Base-by-base conservation (phyloP, 2,888 invertebrate genomes). In the Artemia sinica region DNA sequence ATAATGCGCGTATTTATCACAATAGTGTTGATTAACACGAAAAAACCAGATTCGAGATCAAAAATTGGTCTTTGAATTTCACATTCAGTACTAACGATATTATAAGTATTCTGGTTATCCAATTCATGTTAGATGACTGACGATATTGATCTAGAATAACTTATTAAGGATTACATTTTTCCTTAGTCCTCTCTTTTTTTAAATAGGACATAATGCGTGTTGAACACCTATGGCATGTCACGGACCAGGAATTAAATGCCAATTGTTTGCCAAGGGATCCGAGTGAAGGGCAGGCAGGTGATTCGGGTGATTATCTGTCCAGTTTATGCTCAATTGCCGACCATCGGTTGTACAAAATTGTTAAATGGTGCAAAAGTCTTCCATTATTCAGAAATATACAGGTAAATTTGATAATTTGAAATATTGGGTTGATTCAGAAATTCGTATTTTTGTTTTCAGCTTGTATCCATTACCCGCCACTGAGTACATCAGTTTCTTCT, bases 301-400 rank as follows among this genome's bases (percentile, higher is more conserved):
- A 86, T 68, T 86, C 86, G 79, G 88, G 89, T 0, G 90, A 91
- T 80, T 86, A 89, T 78, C 83, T 92, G 68, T 89, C 90, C 2
- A 91, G 90, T 79, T 82, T 93, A 75, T 92, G 92, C 81, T 89
- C 90, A 77, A 92, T 93, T 71, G 95, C 95, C 66, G 96, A 96
- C 79, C 91, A 94, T 78, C 83, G 95, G 67, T 84, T 96, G 18
- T 96, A 95, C 78, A 93, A 95, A 81, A 93, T 96, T 74, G 96
- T 96, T 72, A 93, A 95, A 77, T 96, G 96, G 96, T 95, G 96
- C 81, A 91, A 96, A 78, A 94, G 93, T 78, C 80, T 96, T 77
- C 95, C 96, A 14, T 84, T 96, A 49, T 96, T 96, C 78, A 92
- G 94, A 78, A 91, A 93, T 79, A 94, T 96, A 75, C 91, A 92